Evolutionary conservation across 2,113 vertebrate genomes (phyloP).

Genomic region (Nanorana parkeri): DNA sequence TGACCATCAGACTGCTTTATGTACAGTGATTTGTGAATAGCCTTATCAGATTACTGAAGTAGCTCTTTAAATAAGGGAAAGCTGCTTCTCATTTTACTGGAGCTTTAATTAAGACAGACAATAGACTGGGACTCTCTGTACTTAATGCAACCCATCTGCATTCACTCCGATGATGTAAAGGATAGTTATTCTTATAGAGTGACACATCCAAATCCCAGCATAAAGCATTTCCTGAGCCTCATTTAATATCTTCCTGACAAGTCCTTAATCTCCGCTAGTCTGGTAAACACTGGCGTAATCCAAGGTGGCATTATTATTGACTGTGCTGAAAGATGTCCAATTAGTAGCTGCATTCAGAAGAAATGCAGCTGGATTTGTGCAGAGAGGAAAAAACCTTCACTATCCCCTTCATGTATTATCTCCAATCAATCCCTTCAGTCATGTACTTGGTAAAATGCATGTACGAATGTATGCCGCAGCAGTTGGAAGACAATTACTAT

Average conservation of each 20-base stretch:
- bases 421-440: not conserved
- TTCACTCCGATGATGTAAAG: not conserved
- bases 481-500: constrained; percentile 3
- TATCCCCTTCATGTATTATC: constrained; percentile 37
- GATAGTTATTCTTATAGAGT: constrained; percentile 1
- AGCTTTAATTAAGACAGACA: not conserved
- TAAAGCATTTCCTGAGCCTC: constrained; percentile 1
- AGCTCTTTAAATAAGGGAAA: too few relatives aligned
- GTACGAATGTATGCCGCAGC: not conserved
- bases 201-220: constrained; percentile 27
- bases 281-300: constrained; percentile 46
- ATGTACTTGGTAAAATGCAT: constrained; percentile 20
- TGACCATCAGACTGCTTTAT: too few relatives aligned
- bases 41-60: too few relatives aligned
- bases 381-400: not conserved
- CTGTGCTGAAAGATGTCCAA: constrained; percentile 54
- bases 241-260: constrained; percentile 47
- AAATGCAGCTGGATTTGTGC: constrained; percentile 4
- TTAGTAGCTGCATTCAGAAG: constrained; percentile 37
- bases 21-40: too few relatives aligned
- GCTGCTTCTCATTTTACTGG: not conserved
- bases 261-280: constrained; percentile 60
- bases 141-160: not conserved
- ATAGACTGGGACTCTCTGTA: not conserved
- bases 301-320: constrained; percentile 22